phyloP scores from a whole-genome alignment of 2,797 vertebrate genomes.

The Syngnathus acus region DNA sequence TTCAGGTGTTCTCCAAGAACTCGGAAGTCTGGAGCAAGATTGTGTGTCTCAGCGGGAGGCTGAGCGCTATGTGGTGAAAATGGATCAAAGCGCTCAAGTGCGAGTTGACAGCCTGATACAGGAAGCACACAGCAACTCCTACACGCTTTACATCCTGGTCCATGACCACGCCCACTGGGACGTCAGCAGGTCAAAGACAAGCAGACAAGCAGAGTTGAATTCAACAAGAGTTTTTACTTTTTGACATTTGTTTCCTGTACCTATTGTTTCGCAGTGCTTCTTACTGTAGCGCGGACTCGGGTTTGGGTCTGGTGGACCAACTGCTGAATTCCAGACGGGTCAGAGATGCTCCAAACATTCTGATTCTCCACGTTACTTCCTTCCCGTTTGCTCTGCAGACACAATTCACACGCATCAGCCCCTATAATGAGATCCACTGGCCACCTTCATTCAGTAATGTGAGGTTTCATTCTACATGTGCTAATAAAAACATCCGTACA shows the following conservation, averaged over 20 bases:
- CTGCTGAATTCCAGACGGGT: slow-evolving; percentile 89
- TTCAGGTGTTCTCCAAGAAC: slow-evolving; percentile 84
- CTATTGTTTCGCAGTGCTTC: slow-evolving; percentile 41
- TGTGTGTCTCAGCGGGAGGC: slow-evolving; percentile 73
- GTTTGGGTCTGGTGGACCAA: slow-evolving; percentile 81
- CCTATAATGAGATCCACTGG: slow-evolving; percentile 99
- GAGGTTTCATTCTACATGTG: slow-evolving; percentile 29
- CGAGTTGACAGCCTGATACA: slow-evolving; percentile 84
- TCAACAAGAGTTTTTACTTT: neutral
- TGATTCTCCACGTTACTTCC: slow-evolving; percentile 92
- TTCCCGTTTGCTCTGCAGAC: slow-evolving; percentile 95
- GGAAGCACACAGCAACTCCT: slow-evolving; percentile 84
- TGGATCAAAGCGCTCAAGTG: slow-evolving; percentile 77
- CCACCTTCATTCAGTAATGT: slow-evolving; percentile 85
- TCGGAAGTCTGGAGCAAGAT: slow-evolving; percentile 83
- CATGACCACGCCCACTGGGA: slow-evolving; percentile 97
- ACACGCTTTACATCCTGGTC: slow-evolving; percentile 88
- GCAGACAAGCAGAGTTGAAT: neutral
- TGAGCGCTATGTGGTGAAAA: slow-evolving; percentile 85
- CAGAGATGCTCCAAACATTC: slow-evolving; percentile 86
- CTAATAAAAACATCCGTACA: neutral
- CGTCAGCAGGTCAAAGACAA: slow-evolving; percentile 75
- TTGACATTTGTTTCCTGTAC: slow-evolving; percentile 6
- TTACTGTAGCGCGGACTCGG: slow-evolving; percentile 65
- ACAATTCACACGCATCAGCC: slow-evolving; percentile 88